Conservation (phyloP, 2,113 vertebrate species). For the Takifugu flavidus region DNA sequence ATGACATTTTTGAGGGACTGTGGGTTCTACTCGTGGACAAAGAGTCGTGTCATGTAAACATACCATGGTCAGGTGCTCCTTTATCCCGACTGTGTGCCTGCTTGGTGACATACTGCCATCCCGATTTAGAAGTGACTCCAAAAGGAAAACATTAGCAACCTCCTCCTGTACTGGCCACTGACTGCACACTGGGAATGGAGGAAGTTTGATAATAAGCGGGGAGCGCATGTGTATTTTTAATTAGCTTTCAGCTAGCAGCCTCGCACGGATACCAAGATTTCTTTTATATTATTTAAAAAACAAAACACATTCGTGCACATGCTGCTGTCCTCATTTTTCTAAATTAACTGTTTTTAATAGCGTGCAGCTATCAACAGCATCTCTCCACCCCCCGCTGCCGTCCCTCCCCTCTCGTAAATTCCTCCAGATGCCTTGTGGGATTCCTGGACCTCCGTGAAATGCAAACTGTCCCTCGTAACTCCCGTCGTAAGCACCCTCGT, state of each 20-base stretch:
- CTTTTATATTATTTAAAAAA: no score
- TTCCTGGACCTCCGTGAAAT: conserved; percentile 73
- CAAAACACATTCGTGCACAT: conserved; percentile 22
- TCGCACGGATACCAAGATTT: no score
- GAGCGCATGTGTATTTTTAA: not conserved
- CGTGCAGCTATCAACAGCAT: conserved; percentile 50
- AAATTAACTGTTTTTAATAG: conserved; percentile 63
- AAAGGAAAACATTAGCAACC: conserved; percentile 64
- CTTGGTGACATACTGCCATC: conserved; percentile 63
- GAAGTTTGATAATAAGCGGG: conserved; percentile 39
- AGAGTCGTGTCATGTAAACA: conserved; percentile 15
- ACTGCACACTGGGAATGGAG: conserved; percentile 28
- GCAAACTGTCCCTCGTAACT: conserved; percentile 70
- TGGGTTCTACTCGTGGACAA: not conserved
- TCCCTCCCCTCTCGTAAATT: conserved; percentile 65
- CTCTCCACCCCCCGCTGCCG: conserved; percentile 29
- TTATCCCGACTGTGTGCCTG: conserved; percentile 41
- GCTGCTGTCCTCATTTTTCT: conserved; percentile 39
- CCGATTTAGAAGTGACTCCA: conserved; percentile 73
- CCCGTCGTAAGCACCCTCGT: conserved; percentile 65
- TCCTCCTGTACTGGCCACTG: conserved; percentile 49
- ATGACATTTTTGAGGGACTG: no score
- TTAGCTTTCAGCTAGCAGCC: no score
- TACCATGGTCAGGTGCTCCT: conserved; percentile 54
- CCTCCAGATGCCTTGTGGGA: conserved; percentile 71